A percentile compares a stretch with the other conserved stretches of the same genome.
Evolutionary conservation across 2,113 vertebrate genomes (phyloP).

Genomic region (Nothocercus nigrocapillus): DNA sequence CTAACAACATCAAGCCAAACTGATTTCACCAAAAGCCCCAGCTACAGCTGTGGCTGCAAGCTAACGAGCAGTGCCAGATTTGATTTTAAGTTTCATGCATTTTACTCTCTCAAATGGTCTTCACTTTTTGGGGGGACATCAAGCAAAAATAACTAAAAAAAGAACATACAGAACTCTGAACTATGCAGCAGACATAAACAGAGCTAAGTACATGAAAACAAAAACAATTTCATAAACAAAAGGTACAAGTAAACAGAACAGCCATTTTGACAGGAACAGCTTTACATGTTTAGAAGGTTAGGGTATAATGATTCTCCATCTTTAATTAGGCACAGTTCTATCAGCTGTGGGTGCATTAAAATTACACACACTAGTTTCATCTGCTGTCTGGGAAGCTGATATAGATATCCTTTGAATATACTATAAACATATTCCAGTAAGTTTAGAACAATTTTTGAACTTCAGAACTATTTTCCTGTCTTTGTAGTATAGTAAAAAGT

Average conservation of each 20-base stretch:
- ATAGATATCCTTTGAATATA: background rate
- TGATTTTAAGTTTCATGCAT: background rate
- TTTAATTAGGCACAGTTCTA: background rate
- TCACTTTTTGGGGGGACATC: background rate
- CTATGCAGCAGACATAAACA: background rate
- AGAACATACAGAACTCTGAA: background rate
- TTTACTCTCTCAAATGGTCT: background rate
- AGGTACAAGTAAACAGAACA: background rate
- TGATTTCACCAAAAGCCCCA: conserved; percentile 21
- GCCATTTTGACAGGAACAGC: background rate
- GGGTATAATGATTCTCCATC: rapidly evolving
- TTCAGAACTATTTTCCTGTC: background rate
- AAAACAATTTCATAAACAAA: background rate
- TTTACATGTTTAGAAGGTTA: background rate
- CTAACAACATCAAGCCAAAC: background rate
- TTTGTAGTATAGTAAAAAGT: background rate
- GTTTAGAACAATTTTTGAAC: background rate
- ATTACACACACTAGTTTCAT: background rate
- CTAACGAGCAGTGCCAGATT: background rate
- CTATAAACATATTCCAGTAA: background rate
- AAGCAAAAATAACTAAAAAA: background rate
- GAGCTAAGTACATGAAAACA: background rate
- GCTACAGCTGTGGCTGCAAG: background rate
- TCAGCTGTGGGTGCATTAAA: background rate
- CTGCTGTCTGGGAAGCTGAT: background rate